Evolutionary conservation across 2,113 vertebrate genomes (phyloP), one percentile per base, ranked within the genome.

Genomic region (Pitta sordida): DNA sequence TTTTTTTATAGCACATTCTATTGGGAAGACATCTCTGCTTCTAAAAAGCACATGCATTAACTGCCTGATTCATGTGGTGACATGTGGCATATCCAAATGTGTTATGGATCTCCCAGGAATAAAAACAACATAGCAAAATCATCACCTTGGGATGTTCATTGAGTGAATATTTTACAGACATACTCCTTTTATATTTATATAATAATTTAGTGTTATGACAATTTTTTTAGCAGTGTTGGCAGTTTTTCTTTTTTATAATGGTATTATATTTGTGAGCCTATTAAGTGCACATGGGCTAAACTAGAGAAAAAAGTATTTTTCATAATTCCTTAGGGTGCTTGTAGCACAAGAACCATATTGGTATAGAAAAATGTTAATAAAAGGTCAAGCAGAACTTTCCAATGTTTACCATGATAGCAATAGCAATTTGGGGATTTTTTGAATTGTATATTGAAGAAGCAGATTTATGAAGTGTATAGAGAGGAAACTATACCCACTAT

Each of bases 141-240:
- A 98, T 98, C 98, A 98, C 98, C 98, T 98, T 97, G 98, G 98
- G 98, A 98, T 98, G 97, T 97, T 98, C 98, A 97, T 97, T 98
- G 98, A 98, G 98, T 98, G 98, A 98, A 98, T 98, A 98, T 98
- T 98, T 98, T 98, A 98, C 98, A 98, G 98, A 98, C 97, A 98
- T 96, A 98, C 98, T 98, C 97, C 97, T 98, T 98, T 98, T 98
- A 98, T 98, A 98, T 98, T 98, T 98, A 98, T 98, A 98, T 98
- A 98, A 98, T 98, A 98, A 98, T 98, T 98, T 98, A 98, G 97
- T 98, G 97, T 98, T 98, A 98, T 98, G 98, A 98, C 98, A 98
- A 97, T 97, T 98, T 98, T 98, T 98, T 98, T 98, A 98, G 98
- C 98, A 69, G 96, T 97, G 98, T 97, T 97, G 97, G 98, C 98